A percentile compares a stretch with the other conserved stretches of the same genome.
Evolutionary conservation across 1,140 invertebrate species (phyloP).

Genomic region (Bombus pascuorum): DNA sequence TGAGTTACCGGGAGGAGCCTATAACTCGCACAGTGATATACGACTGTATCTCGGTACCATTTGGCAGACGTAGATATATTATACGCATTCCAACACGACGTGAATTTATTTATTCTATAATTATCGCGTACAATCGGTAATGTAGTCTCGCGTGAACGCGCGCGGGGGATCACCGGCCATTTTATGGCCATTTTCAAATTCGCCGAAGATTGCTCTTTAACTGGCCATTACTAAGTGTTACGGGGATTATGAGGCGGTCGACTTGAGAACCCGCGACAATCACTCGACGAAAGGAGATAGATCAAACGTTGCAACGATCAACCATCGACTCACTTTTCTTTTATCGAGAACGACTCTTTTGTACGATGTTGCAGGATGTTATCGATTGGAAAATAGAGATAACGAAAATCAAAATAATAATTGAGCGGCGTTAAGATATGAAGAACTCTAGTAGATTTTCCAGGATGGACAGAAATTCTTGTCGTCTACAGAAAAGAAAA

Average conservation of each 20-base stretch:
- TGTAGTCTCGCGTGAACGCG: slow-evolving; percentile 68
- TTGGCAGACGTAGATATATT: slow-evolving; percentile 83
- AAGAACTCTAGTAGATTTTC: too few relatives aligned
- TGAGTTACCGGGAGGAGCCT: slow-evolving; percentile 81
- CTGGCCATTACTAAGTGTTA: slow-evolving; percentile 14
- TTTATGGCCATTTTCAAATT: slow-evolving; percentile 59
- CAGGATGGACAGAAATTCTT: too few relatives aligned
- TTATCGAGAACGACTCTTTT: neutral
- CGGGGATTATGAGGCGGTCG: neutral
- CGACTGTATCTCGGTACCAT: slow-evolving; percentile 82
- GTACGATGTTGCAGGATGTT: neutral
- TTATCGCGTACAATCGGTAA: slow-evolving; percentile 82
- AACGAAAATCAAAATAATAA: neutral
- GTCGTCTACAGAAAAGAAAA: too few relatives aligned
- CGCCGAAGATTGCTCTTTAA: slow-evolving; percentile 37
- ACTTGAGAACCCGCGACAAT: neutral
- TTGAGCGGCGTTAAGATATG: too few relatives aligned
- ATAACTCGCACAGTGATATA: slow-evolving; percentile 82
- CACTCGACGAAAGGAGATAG: slow-evolving; percentile 4
- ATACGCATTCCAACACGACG: slow-evolving; percentile 80
- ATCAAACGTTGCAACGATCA: neutral
- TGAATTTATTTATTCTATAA: slow-evolving; percentile 84
- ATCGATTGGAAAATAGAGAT: too few relatives aligned
- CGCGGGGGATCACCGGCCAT: slow-evolving; percentile 50
- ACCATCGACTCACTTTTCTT: too few relatives aligned